Evolutionary conservation across 2,113 vertebrate species (phyloP), one percentile per base, ranked within the genome.

Genomic region (Quiscalus mexicanus): DNA sequence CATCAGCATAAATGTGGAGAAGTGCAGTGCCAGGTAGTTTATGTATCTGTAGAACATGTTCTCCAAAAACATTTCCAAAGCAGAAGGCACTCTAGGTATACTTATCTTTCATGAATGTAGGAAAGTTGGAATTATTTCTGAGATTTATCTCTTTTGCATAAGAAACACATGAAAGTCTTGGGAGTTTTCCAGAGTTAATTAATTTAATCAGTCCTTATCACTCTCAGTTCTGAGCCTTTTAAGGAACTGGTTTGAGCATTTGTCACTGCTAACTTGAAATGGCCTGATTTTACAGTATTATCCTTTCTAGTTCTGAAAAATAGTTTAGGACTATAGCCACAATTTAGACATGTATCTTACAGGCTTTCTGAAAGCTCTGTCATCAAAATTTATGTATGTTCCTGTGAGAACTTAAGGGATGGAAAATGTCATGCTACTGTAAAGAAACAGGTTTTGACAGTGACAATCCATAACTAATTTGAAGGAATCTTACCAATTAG

Each of bases 381-480:
- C n/a, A 44, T 81, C 58, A 78, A 89, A 83, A 65, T 71, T 62
- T 89, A 42, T 13, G 15, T 84, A 58, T 28, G 35, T 28, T 93
- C 55, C 65, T 12, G 13, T 45, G 59, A 95, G 82, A 94, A 81
- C 50, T 67, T 84, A 53, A 60, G 68, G 74, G 24, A 78, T 92
- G n/a, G 52, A 91, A 94, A 95, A 88, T 22, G 65, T 83, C 90
- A 62, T 62, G 20, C 44, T 88, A 73, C 81, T 76, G 31, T 55
- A 90, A 84, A 80, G 69, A 73, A 95, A 85, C 60, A 94, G 41
- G 76, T 95, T 97, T 97, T 76, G 55, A 81, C 81, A 87, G 83
- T 93, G 67, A 85, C 75, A 49, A 87, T 67, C 75, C 60, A 63
- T 91, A 89, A 73, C 77, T 95, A 89, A 63, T 33, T 94, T 77